These are phyloP conservation scores for Arge pagana DNA, from an alignment of 2,888 invertebrate genomes.

Conservation along the genomic window DNA sequence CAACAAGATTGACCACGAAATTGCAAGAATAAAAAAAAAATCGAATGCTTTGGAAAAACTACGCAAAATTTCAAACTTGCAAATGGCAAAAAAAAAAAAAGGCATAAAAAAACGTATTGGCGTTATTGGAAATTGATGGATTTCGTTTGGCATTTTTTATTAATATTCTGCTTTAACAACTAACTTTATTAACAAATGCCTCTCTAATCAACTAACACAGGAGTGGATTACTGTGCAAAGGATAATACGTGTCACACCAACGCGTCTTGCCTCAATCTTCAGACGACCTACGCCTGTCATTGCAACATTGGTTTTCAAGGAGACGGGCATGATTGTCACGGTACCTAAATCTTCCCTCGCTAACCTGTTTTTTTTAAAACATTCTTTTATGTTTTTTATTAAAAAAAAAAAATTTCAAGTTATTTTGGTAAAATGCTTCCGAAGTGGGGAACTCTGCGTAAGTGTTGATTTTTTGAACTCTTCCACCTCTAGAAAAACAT, in stretches of 20 bases:
- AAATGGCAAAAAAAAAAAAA: too few relatives aligned
- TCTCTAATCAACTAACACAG: slow-evolving; percentile 61
- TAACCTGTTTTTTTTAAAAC: slow-evolving; percentile 18
- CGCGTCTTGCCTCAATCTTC: slow-evolving; percentile 89
- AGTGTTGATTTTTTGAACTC: too few relatives aligned
- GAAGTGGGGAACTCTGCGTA: not conserved
- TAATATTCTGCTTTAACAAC: slow-evolving; percentile 10
- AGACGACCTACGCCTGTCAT: slow-evolving; percentile 88
- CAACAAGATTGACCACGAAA: too few relatives aligned
- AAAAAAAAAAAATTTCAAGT: not conserved
- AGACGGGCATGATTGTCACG: slow-evolving; percentile 78
- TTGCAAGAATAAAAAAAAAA: too few relatives aligned
- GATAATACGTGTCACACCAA: slow-evolving; percentile 89
- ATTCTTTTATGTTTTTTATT: slow-evolving; percentile 8
- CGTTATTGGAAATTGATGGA: too few relatives aligned
- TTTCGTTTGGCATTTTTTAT: too few relatives aligned
- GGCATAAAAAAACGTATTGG: too few relatives aligned
- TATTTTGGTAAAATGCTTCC: slow-evolving; percentile 10
- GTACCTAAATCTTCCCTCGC: too few relatives aligned
- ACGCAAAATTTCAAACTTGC: too few relatives aligned
- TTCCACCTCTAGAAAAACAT: too few relatives aligned
- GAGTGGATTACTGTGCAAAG: slow-evolving; percentile 86
- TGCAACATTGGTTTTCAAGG: slow-evolving; percentile 90
- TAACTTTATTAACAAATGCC: slow-evolving; percentile 39
- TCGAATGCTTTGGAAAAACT: too few relatives aligned